A percentile compares a stretch with the other conserved stretches of the same genome.
phyloP scores from a whole-genome alignment of 2,113 vertebrate species.

The Larimichthys crocea region DNA sequence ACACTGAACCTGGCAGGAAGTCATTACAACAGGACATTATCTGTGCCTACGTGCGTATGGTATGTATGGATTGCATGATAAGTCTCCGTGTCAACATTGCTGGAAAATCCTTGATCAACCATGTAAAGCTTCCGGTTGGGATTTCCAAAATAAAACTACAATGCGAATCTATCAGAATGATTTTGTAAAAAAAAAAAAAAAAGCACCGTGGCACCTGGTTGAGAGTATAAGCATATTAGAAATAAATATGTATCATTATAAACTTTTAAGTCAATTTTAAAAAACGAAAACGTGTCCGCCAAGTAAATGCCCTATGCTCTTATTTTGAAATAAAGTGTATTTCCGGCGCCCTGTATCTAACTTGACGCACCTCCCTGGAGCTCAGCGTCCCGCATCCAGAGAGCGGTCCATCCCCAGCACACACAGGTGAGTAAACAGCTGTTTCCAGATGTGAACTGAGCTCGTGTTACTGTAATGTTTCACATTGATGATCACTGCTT shows the following conservation, averaged over 20 bases:
- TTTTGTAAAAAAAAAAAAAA: background rate
- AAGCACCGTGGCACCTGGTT: rapidly evolving
- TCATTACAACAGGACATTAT: no score
- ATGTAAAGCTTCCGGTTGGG: background rate
- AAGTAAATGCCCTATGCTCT: rapidly evolving
- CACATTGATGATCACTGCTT: no score
- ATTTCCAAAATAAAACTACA: background rate
- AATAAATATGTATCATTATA: background rate
- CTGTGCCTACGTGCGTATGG: no score
- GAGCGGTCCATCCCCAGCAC: no score
- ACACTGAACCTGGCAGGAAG: no score
- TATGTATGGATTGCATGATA: background rate
- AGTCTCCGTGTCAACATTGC: background rate
- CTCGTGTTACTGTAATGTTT: no score
- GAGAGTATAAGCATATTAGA: rapidly evolving
- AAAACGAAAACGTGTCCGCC: rapidly evolving
- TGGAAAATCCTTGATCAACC: background rate
- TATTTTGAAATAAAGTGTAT: constrained; percentile 15
- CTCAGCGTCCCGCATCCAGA: constrained; percentile 52
- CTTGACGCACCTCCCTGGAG: constrained; percentile 10
- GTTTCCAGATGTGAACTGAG: background rate
- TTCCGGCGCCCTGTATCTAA: background rate
- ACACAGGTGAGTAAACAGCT: constrained; percentile 13
- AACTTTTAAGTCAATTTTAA: rapidly evolving
- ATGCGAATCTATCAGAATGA: background rate